Base-by-base conservation (phyloP, 2,888 invertebrate species). In the Drosophila setosimentum region DNA sequence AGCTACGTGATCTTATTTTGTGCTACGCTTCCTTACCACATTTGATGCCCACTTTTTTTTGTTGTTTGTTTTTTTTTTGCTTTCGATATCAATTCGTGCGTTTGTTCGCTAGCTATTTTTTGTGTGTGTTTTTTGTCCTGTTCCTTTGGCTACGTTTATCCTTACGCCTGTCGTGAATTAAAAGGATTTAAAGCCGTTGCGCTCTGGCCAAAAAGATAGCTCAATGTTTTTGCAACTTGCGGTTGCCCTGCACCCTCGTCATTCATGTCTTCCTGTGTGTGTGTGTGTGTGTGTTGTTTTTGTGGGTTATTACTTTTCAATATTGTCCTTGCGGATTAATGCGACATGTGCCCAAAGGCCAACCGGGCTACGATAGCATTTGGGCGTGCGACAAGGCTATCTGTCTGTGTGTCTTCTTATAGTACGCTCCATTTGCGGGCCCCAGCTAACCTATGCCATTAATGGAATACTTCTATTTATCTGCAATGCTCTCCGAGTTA, bases 301-400 rank as follows among this genome's bases (percentile, higher is more conserved):
- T 88, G 87, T 85, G 87, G 91, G 87, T 91, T 92, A 93, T 93
- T 93, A 93, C 91, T 92, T 92, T 92, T 92, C 92, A 92, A 93
- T 92, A 92, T 93, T 93, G 92, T 93, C 92, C 92, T 93, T 92
- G 89, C 83, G 92, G 92, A 92, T 93, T 92, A 92, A 65, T 65
- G 82, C 73, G 87, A 90, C 91, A 87, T 84, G 89, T 80, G 89
- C 89, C 87, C 68, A 57, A 68, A 66, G 81, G 81, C 73, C 72
- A 76, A 71, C 63, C 21, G 54, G 65, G 65, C 64, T 60, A 69
- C 51, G 42, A 48, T 37, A 55, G 62, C 42, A 48, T 48, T 60
- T 64, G 59, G 63, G 66, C 71, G 53, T 61, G 63, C 65, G 62
- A 64, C 68, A 80, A 42, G 54, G 21, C 58, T 58, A 53, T 64